Conservation (phyloP, 2,113 vertebrate species). For the Girardinichthys multiradiatus region DNA sequence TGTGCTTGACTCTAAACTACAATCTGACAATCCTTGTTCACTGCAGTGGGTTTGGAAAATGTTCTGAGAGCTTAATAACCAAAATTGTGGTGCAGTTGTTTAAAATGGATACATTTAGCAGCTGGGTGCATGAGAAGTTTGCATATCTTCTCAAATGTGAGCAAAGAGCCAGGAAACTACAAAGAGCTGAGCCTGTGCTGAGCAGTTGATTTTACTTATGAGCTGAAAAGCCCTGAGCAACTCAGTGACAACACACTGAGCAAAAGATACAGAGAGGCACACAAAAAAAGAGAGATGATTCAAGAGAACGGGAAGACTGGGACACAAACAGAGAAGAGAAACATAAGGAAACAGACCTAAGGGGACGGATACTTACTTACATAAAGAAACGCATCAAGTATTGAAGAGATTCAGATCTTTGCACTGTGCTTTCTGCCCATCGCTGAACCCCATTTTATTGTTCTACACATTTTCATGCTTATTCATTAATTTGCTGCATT, state of each 20-base stretch:
- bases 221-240: constrained; percentile 57
- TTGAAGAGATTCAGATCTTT: constrained; percentile 17
- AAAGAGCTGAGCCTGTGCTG: constrained; percentile 27
- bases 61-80: background rate
- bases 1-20: background rate
- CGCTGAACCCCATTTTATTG: background rate
- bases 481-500: constrained; percentile 18
- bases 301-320: constrained; percentile 28
- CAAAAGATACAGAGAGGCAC: constrained; percentile 33
- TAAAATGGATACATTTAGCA: constrained; percentile 6
- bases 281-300: constrained; percentile 30
- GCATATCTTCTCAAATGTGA: constrained; percentile 32
- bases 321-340: constrained; percentile 44
- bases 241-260: constrained; percentile 37
- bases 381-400: constrained; percentile 30
- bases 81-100: background rate
- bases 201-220: constrained; percentile 48
- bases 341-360: constrained; percentile 46
- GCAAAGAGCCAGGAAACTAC: constrained; percentile 15
- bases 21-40: background rate
- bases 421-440: background rate
- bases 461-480: constrained; percentile 4
- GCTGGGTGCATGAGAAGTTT: constrained; percentile 6
- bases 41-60: background rate
- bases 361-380: constrained; percentile 25